phyloP scores from a whole-genome alignment of 2,888 invertebrate species.

The Salpingus planirostris region DNA sequence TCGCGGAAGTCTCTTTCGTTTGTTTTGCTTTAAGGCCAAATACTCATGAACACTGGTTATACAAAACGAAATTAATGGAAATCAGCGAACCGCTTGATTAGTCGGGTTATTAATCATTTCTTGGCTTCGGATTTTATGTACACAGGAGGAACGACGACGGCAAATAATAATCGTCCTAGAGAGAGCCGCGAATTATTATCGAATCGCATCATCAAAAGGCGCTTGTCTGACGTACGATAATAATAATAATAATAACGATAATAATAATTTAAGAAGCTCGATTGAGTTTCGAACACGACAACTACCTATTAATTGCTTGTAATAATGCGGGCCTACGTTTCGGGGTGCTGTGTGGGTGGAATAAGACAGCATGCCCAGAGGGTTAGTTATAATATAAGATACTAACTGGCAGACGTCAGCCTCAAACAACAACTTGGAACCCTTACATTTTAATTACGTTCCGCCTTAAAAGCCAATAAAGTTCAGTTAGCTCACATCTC shows the following conservation, averaged over 20 bases:
- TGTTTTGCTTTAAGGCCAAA: conserved; percentile 11
- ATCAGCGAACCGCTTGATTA: conserved; percentile 37
- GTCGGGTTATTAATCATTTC: conserved; percentile 35
- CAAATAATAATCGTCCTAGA: conserved; percentile 3
- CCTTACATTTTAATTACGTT: conserved; percentile 35
- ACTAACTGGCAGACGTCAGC: conserved; percentile 19
- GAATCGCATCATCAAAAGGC: no score
- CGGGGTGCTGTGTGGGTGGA: no score
- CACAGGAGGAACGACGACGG: conserved; percentile 7
- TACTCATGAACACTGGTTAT: conserved; percentile 12
- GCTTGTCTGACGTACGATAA: no score
- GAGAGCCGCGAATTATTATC: conserved; percentile 6
- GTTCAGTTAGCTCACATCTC: conserved; percentile 33
- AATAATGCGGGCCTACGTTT: no score
- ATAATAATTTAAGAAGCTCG: no score
- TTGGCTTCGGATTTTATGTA: conserved; percentile 15
- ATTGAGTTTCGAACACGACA: no score
- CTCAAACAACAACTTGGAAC: conserved; percentile 18
- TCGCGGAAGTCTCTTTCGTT: conserved; percentile 8
- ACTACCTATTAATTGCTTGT: no score
- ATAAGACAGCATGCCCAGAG: no score
- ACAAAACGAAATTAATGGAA: conserved; percentile 34
- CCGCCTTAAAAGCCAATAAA: conserved; percentile 35
- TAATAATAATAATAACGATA: no score
- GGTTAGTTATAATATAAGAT: no score